Percentiles rank a stretch among this genome's conserved stretches.
Evolutionary conservation across 2,797 vertebrate genomes (phyloP).

Genomic region (Artibeus jamaicensis): DNA sequence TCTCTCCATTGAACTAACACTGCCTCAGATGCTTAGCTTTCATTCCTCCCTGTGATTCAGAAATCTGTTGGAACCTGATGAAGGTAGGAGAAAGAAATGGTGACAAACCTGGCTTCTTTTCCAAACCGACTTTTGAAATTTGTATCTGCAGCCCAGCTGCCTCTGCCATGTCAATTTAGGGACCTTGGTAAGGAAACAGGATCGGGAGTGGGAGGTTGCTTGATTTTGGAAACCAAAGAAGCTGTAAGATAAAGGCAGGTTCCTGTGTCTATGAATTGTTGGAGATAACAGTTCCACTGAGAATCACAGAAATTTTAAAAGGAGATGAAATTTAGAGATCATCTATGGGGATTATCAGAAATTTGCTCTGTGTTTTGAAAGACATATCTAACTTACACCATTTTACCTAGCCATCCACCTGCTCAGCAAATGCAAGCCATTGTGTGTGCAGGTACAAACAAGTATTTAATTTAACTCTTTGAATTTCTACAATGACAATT

Average conservation of each 20-base stretch:
- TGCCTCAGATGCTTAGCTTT: background rate
- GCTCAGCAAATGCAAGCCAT: background rate
- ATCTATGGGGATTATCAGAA: background rate
- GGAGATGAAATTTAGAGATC: background rate
- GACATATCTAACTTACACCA: background rate
- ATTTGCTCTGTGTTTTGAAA: background rate
- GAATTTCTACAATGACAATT: background rate
- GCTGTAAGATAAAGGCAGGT: background rate
- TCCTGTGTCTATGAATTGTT: background rate
- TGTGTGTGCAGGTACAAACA: background rate
- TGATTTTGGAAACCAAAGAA: background rate
- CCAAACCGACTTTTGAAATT: background rate
- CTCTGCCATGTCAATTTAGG: background rate
- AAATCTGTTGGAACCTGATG: background rate
- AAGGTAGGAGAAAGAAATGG: background rate
- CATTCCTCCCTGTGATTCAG: background rate
- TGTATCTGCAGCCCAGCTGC: background rate
- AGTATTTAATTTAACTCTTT: background rate
- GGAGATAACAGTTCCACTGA: background rate
- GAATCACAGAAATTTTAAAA: background rate
- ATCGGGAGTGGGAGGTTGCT: background rate
- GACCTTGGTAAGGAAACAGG: background rate
- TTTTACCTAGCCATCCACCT: background rate
- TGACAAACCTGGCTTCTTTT: background rate
- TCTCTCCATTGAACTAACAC: background rate